These are phyloP conservation scores for Glomeris maerens DNA, from an alignment of 1,140 invertebrate species.

Conservation along the genomic window DNA sequence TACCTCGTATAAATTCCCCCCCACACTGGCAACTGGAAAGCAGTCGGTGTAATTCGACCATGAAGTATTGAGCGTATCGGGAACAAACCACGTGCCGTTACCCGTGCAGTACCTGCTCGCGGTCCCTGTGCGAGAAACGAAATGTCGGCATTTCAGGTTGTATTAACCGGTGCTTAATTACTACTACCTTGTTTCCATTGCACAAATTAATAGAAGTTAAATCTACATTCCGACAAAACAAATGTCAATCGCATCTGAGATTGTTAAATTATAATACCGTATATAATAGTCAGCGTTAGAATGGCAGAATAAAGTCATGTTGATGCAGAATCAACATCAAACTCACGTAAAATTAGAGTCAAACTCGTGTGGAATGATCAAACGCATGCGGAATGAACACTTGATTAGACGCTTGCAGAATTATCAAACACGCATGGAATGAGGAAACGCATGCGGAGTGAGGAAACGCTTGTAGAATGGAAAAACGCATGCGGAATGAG, in stretches of 20 bases:
- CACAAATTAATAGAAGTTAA: neutral
- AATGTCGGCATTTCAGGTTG: constrained; percentile 14
- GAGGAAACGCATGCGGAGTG: no score
- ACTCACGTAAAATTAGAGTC: no score
- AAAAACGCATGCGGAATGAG: no score
- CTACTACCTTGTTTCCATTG: neutral
- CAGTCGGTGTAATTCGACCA: constrained; percentile 46
- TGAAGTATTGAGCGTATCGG: constrained; percentile 27
- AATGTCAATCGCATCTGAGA: neutral
- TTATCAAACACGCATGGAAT: no score
- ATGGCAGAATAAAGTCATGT: neutral
- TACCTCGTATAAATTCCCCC: constrained; percentile 8
- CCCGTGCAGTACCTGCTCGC: constrained; percentile 40
- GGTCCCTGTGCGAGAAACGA: constrained; percentile 30
- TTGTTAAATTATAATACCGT: neutral
- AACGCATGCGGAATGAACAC: no score
- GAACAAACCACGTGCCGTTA: constrained; percentile 42
- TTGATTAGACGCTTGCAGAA: no score
- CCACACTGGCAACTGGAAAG: constrained; percentile 14
- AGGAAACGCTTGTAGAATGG: no score
- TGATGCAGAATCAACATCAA: no score
- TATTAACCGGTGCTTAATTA: constrained; percentile 21
- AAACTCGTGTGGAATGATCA: no score
- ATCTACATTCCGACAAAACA: neutral
- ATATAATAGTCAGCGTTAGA: neutral